phyloP scores from a whole-genome alignment of 2,113 vertebrate species.

The Pipra filicauda region DNA sequence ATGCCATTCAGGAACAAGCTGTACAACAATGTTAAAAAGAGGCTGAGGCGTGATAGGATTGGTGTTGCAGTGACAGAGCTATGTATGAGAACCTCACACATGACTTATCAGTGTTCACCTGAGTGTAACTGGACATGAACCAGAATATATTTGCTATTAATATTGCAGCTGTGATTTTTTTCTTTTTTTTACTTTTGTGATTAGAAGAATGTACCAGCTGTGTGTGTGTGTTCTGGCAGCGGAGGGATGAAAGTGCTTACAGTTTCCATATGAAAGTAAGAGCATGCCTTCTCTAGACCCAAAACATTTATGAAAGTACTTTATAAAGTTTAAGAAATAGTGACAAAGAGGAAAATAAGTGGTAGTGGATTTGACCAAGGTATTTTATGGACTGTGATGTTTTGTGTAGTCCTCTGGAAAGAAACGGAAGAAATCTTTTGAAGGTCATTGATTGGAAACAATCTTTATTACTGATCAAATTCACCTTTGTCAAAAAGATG shows the following conservation, averaged over 20 bases:
- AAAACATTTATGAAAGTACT: slow-evolving; percentile 47
- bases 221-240: slow-evolving; percentile 4
- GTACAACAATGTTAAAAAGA: not conserved
- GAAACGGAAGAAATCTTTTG: slow-evolving; percentile 58
- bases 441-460: slow-evolving; percentile 62
- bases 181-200: not conserved
- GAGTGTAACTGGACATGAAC: slow-evolving; percentile 44
- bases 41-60: not conserved
- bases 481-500: slow-evolving; percentile 50
- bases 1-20: not conserved
- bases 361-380: slow-evolving; percentile 55
- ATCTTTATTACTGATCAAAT: slow-evolving; percentile 57
- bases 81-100: not conserved
- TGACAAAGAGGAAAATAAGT: slow-evolving; percentile 63
- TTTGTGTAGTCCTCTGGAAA: slow-evolving; percentile 46
- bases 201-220: slow-evolving; percentile 4
- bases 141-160: slow-evolving; percentile 39
- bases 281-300: slow-evolving; percentile 54
- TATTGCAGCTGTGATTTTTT: not conserved
- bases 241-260: not conserved
- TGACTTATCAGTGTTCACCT: slow-evolving; percentile 31
- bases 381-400: slow-evolving; percentile 66
- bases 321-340: slow-evolving; percentile 66
- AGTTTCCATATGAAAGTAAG: slow-evolving; percentile 52
- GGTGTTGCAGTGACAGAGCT: not conserved